These are phyloP conservation scores for Lamellibrachia columna DNA, from an alignment of 2,888 invertebrate species.

Conservation along the genomic window DNA sequence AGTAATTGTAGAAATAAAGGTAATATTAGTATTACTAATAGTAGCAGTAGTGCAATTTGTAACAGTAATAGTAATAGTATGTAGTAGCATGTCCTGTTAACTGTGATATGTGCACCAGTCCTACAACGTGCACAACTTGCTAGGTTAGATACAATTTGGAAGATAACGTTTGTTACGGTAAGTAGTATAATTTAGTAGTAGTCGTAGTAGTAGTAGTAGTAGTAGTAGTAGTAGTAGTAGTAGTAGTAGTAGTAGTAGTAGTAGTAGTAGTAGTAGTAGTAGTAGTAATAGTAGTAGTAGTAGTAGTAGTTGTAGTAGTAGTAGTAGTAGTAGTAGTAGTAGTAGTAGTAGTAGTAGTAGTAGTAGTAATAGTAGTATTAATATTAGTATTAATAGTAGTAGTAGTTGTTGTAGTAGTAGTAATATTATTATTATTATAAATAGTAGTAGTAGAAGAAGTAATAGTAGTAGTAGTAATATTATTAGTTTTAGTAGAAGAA, in stretches of 20 bases:
- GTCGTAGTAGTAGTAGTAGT: slow-evolving; percentile 22
- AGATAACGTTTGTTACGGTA: background rate
- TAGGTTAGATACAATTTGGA: too few relatives aligned
- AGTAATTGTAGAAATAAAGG: slow-evolving; percentile 16
- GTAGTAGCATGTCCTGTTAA: too few relatives aligned
- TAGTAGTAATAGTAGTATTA: slow-evolving; percentile 23
- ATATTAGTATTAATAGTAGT: background rate
- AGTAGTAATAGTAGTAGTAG: slow-evolving; percentile 26
- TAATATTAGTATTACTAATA: background rate
- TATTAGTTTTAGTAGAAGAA: background rate
- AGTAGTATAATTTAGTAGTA: slow-evolving; percentile 17
- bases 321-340: slow-evolving; percentile 29
- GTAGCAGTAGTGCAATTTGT: background rate
- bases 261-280: slow-evolving; percentile 29
- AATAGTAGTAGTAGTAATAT: slow-evolving; percentile 13
- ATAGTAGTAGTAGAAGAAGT: too few relatives aligned
- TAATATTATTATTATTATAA: slow-evolving; percentile 32
- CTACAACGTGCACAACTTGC: too few relatives aligned
- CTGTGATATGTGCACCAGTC: too few relatives aligned
- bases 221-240: slow-evolving; percentile 29
- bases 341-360: slow-evolving; percentile 27
- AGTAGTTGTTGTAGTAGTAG: background rate
- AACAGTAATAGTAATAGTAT: background rate
- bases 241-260: slow-evolving; percentile 27
- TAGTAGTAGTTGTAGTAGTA: slow-evolving; percentile 29